phyloP scores from a whole-genome alignment of 1,140 invertebrate species.

The Asbolus verrucosus region DNA sequence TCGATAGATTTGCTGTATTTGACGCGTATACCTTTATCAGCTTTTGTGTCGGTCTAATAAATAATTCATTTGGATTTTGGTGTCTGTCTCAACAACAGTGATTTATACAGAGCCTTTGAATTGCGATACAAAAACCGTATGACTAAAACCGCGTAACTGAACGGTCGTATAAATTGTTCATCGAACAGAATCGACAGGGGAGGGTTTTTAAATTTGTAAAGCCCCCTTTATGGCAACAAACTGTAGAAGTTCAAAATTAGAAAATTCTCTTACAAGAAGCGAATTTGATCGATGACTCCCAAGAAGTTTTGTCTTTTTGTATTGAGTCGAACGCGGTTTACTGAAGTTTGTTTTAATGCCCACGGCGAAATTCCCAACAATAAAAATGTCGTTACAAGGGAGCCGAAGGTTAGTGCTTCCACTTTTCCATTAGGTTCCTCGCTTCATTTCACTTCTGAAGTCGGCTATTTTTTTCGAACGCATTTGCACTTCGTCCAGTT shows the following conservation, averaged over 20 bases:
- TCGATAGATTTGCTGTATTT: conserved; percentile 31
- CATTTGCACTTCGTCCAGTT: too few species aligned
- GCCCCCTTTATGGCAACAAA: too few species aligned
- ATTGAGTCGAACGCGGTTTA: background rate
- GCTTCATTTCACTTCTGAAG: conserved; percentile 1
- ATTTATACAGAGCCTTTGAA: conserved; percentile 42
- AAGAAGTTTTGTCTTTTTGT: background rate
- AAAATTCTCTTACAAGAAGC: background rate
- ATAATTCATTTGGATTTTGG: conserved; percentile 42
- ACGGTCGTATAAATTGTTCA: too few species aligned
- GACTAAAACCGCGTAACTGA: background rate
- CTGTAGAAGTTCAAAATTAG: too few species aligned
- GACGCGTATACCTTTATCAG: conserved; percentile 41
- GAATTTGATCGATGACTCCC: background rate
- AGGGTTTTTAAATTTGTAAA: too few species aligned
- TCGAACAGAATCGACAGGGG: too few species aligned
- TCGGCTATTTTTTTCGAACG: background rate
- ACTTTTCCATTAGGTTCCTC: background rate
- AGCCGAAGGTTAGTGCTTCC: background rate
- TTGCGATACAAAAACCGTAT: conserved; percentile 34
- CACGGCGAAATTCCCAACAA: background rate
- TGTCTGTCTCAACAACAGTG: conserved; percentile 23
- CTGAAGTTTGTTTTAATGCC: background rate
- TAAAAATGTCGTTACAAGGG: background rate
- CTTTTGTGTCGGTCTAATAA: conserved; percentile 35